Evolutionary conservation across 2,888 invertebrate species (phyloP), one percentile per base, ranked within the genome.

Genomic region (Melieria picta): DNA sequence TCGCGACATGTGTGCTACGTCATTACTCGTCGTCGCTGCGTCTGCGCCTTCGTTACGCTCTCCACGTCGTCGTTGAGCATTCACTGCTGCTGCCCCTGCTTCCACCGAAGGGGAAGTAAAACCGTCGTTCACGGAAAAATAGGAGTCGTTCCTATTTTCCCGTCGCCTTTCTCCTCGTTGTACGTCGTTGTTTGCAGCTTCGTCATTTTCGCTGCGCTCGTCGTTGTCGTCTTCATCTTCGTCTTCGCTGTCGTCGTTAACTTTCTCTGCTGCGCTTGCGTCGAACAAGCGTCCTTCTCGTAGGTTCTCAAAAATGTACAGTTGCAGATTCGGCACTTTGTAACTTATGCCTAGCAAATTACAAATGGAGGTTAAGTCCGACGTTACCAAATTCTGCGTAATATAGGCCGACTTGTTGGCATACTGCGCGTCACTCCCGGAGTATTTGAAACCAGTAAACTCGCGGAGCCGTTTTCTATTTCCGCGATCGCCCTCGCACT

Each of bases 331-430:
- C 16, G 67, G 62, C 5, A 9, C 46, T 48, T 75, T 65, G 48
- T 72, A 70, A 45, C 68, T 48, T 10, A 73, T 13, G 9, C 47
- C 30, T 2, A 72, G 64, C 13, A 72, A 47, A 52, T 55, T 65
- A 50, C 75, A 73, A 42, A 73, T 52, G n/a, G 73, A 63, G 11
- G 68, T 70, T 9, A 75, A 58, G 50, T 75, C 75, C 4, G 71
- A 63, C 55, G n/a, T 63, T 68, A 63, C 65, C 68, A 57, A 68
- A 73, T 73, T 68, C 60, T 46, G 71, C 58, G 85, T 83, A 0
- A 84, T 77, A 72, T 84, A 84, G 42, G 84, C 74, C 5, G 83
- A 72, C 46, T 72, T 61, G 5, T 56, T 61, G 48, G 79, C 82
- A 74, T 82, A 76, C 58, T 72, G 75, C 3, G 30, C 30, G 30